Percentiles rank a stretch among this genome's conserved stretches.
phyloP scores from a whole-genome alignment of 2,797 vertebrate genomes.

The Enoplosus armatus region DNA sequence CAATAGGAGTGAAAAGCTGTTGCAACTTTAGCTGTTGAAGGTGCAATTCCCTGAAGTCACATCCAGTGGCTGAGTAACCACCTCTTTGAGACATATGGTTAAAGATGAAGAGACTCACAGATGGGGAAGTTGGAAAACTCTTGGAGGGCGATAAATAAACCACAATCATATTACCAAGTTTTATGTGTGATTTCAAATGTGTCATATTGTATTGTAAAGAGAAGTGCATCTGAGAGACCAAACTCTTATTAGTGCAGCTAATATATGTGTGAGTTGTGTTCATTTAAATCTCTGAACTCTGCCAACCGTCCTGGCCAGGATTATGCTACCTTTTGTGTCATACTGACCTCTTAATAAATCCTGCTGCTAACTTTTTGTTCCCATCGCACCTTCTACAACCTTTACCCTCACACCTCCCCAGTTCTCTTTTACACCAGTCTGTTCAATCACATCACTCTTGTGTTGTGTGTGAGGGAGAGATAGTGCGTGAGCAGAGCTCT shows the following conservation, averaged over 20 bases:
- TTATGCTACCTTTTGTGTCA: constrained; percentile 39
- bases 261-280: constrained; percentile 14
- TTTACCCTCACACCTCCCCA: constrained; percentile 53
- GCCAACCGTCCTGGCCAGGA: constrained; percentile 30
- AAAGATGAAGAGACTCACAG: constrained; percentile 37
- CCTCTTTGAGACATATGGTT: constrained; percentile 34
- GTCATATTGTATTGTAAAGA: constrained; percentile 20
- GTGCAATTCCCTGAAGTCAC: constrained; percentile 64
- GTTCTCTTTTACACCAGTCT: constrained; percentile 54
- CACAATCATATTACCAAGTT: constrained; percentile 31
- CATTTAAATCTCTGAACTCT: constrained; percentile 29
- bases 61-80: constrained; percentile 30
- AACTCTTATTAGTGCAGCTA: neutral
- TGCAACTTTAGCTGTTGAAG: constrained; percentile 62
- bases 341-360: constrained; percentile 63
- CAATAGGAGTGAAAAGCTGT: constrained; percentile 60
- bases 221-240: constrained; percentile 4
- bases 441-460: constrained; percentile 53
- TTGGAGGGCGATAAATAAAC: constrained; percentile 51
- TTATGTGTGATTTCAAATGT: constrained; percentile 33
- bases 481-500: constrained; percentile 61
- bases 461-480: constrained; percentile 53
- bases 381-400: constrained; percentile 45
- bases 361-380: constrained; percentile 62
- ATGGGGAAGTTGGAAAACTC: constrained; percentile 59